Evolutionary conservation across 2,113 vertebrate species (phyloP).

Genomic region (Eulacestoma nigropectus): DNA sequence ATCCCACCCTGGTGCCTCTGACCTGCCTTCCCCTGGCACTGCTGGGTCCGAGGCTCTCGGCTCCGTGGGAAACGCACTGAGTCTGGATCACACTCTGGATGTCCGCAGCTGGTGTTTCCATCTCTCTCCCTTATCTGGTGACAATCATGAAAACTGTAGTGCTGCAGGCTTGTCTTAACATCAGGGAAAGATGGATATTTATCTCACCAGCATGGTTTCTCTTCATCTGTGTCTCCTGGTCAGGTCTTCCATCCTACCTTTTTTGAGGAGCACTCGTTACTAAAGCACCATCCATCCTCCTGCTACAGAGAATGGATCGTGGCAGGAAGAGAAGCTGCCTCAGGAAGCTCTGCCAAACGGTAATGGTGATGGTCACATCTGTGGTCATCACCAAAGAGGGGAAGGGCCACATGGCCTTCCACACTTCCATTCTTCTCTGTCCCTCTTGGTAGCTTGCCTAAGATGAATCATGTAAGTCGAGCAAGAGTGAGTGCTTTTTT

Average conservation of each 20-base stretch:
- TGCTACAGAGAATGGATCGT: accelerated
- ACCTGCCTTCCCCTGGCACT: not conserved
- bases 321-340: not conserved
- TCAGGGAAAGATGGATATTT: not conserved
- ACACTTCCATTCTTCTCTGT: not conserved
- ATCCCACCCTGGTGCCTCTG: not conserved
- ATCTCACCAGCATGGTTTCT: not conserved
- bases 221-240: not conserved
- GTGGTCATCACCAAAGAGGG: not conserved
- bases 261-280: not conserved
- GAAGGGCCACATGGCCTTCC: not conserved
- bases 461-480: not conserved
- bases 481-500: not conserved
- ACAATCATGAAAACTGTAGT: not conserved
- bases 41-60: accelerated
- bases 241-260: not conserved
- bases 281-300: not conserved
- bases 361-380: not conserved
- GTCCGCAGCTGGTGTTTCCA: not conserved
- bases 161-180: not conserved
- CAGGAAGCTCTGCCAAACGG: not conserved
- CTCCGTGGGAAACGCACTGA: not conserved
- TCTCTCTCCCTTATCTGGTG: not conserved
- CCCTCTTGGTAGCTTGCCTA: not conserved
- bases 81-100: not conserved